Evolutionary conservation across 2,113 vertebrate genomes (phyloP), one percentile per base, ranked within the genome.

Genomic region (Brachionichthys hirsutus): DNA sequence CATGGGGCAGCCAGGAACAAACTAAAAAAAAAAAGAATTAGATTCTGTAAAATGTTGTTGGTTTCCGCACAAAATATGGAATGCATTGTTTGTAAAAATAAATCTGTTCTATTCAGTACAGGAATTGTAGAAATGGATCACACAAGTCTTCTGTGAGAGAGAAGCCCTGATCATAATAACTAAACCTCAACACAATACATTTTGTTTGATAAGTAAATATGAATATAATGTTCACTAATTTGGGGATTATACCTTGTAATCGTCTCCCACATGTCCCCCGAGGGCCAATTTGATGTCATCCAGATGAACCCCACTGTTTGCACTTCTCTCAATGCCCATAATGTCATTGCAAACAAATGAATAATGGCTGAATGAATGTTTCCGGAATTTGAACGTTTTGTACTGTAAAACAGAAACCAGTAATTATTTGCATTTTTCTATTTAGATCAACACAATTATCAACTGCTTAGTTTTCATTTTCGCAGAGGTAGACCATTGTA

Each of bases 241-340:
- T 3, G 4, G 24, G 24, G 1, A 30, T 1, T 58, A 13, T 59
- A 75, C 77, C 4, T 10, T 30, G 35, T 75, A 68, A 6, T 45
- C 54, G 0, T 75, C 67, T 18, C 18, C 53, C 8, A 80, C 8
- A 10, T 72, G 63, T 16, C 72, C 63, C 17, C 15, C 54, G 40
- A 80, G 45, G 41, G 58, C 71, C 20, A 42, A 20, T 59, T 51
- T 70, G 49, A 80, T 19, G 62, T 80, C 77, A 1, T 75, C 62
- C 40, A 48, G 43, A 51, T 2, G 0, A 47, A 60, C 34, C 36
- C 72, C 67, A 3, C 0, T 20, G 13, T 15, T 0, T 0, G 15
- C 24, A 30, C 24, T 30, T 30, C 8, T 1, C 0, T 68, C 62
- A 17, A 75, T 6, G 12, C 78, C 78, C 68, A 69, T 73, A 38